phyloP scores from a whole-genome alignment of 2,888 invertebrate genomes.

The Lochmaea crataegi region DNA sequence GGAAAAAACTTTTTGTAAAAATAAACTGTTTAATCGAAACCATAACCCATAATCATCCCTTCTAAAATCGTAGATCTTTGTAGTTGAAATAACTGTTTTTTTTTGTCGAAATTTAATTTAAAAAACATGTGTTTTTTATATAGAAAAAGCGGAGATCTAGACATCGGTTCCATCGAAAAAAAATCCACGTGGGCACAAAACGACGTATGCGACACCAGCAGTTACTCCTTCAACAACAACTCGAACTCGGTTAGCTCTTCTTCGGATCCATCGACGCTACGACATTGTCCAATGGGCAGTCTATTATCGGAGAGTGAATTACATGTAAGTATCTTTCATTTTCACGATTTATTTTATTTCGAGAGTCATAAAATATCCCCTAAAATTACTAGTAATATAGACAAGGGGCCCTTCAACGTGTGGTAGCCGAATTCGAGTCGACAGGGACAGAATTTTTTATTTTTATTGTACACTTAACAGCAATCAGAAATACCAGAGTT shows the following conservation, averaged over 20 bases:
- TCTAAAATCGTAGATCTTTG: too few relatives aligned
- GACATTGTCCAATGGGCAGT: constrained; percentile 50
- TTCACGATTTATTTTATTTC: too few relatives aligned
- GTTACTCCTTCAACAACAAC: constrained; percentile 67
- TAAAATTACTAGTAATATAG: too few relatives aligned
- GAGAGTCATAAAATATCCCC: too few relatives aligned
- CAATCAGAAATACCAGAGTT: too few relatives aligned
- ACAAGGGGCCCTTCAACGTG: too few relatives aligned
- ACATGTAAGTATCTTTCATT: constrained; percentile 66
- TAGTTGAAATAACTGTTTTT: background rate
- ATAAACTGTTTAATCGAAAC: too few relatives aligned
- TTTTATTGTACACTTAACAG: too few relatives aligned
- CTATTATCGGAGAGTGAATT: constrained; percentile 76
- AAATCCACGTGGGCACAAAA: constrained; percentile 81
- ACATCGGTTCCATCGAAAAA: constrained; percentile 88
- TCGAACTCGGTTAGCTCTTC: constrained; percentile 54
- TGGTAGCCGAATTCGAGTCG: too few relatives aligned
- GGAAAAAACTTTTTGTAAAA: too few relatives aligned
- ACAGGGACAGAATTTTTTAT: too few relatives aligned
- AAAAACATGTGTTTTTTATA: constrained; percentile 4
- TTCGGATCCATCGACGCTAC: constrained; percentile 37
- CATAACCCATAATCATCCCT: too few relatives aligned
- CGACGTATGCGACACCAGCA: constrained; percentile 70
- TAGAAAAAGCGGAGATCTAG: constrained; percentile 78
- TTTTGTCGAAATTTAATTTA: background rate